These are phyloP conservation scores for Neolamprologus sp. DNA, from an alignment of 2,113 vertebrate species.

Conservation along the genomic window DNA sequence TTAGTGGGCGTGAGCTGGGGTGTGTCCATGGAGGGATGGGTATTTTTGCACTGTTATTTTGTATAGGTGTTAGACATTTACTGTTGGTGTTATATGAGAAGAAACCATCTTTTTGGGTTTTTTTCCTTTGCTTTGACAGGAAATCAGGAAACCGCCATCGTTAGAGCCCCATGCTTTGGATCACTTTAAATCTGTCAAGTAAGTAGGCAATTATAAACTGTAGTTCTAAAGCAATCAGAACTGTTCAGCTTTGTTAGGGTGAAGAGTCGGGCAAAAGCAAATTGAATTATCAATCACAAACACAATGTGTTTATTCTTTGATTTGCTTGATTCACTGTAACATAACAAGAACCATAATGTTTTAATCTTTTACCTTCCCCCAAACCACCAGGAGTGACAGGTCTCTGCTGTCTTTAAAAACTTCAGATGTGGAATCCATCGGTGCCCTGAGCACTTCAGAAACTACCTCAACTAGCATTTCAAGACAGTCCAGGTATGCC, in stretches of 20 bases:
- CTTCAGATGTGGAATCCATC: constrained; percentile 91
- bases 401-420: constrained; percentile 82
- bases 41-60: not conserved
- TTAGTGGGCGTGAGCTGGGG: not conserved
- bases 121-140: constrained; percentile 29
- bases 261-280: not conserved
- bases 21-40: not conserved
- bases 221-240: not conserved
- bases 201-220: constrained; percentile 16
- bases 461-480: constrained; percentile 98
- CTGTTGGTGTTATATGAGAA: not conserved
- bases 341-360: not conserved
- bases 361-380: not conserved
- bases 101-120: not conserved
- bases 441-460: constrained; percentile 90
- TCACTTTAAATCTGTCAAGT: constrained; percentile 83
- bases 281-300: not conserved
- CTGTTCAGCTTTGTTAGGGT: not conserved
- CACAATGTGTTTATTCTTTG: not conserved
- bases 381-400: constrained; percentile 77
- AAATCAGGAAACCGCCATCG: constrained; percentile 50
- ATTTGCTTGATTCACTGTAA: not conserved
- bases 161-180: constrained; percentile 78
- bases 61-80: not conserved
- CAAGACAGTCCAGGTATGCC: constrained; percentile 88